A percentile compares a stretch with the other conserved stretches of the same genome.
Evolutionary conservation across 2,113 vertebrate genomes (phyloP).

Genomic region (Oceanodroma tethys): DNA sequence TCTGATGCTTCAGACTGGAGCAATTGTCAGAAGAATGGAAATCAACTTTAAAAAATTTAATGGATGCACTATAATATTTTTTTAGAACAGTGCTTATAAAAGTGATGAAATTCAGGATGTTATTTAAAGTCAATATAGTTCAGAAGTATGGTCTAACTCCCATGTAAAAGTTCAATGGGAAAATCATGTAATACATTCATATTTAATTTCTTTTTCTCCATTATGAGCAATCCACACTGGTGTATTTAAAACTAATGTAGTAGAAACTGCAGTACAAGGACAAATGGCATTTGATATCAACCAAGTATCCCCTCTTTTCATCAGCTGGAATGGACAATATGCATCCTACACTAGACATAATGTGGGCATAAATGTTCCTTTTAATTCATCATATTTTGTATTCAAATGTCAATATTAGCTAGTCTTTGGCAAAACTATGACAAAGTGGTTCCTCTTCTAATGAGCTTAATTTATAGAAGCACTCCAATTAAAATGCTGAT

Average conservation of each 20-base stretch:
- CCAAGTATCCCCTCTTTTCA: background rate
- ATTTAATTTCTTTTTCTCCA: conserved; percentile 59
- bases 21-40: conserved; percentile 38
- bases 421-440: background rate
- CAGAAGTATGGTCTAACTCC: background rate
- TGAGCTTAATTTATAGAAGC: background rate
- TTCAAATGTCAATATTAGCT: background rate
- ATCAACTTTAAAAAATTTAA: conserved; percentile 35
- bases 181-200: conserved; percentile 54
- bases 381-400: background rate
- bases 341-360: background rate
- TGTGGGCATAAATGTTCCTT: background rate
- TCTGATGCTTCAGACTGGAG: background rate
- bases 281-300: conserved; percentile 18
- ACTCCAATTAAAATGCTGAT: background rate
- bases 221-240: conserved; percentile 22
- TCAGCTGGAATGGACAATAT: background rate
- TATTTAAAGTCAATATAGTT: conserved; percentile 41
- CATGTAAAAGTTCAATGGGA: conserved; percentile 47
- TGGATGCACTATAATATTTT: conserved; percentile 14
- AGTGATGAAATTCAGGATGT: conserved; percentile 22
- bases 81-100: conserved; percentile 26
- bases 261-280: conserved; percentile 35
- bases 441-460: background rate
- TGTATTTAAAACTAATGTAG: conserved; percentile 42